These are phyloP conservation scores for Channa maculata DNA, from an alignment of 2,113 vertebrate species.

Conservation along the genomic window DNA sequence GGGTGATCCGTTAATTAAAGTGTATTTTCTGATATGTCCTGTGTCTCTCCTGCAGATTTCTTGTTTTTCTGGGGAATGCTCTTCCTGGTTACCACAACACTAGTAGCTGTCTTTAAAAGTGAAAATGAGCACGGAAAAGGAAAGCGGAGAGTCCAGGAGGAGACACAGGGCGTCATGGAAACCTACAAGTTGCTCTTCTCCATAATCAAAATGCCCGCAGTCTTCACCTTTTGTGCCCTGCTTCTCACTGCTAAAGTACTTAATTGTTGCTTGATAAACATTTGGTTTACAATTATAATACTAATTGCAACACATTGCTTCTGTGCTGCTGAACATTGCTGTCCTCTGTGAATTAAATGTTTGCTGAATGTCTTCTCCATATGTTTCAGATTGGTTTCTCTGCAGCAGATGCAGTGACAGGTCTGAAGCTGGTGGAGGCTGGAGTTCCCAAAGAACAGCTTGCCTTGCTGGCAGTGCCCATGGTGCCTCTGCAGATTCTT, in stretches of 20 bases:
- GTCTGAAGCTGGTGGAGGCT: slow-evolving; percentile 95
- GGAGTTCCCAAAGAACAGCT: slow-evolving; percentile 97
- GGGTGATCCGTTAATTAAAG: neutral
- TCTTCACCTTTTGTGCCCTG: slow-evolving; percentile 92
- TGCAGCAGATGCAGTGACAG: slow-evolving; percentile 96
- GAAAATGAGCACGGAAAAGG: slow-evolving; percentile 81
- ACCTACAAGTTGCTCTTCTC: slow-evolving; percentile 92
- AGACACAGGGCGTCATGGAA: slow-evolving; percentile 92
- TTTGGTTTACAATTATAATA: neutral
- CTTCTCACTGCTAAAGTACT: slow-evolving; percentile 95
- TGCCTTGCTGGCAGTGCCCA: slow-evolving; percentile 94
- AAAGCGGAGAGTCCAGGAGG: slow-evolving; percentile 83
- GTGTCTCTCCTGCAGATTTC: slow-evolving; percentile 87
- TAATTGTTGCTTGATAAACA: neutral
- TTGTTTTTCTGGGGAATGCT: slow-evolving; percentile 95
- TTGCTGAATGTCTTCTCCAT: neutral
- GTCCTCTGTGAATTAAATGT: neutral
- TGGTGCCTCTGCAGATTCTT: slow-evolving; percentile 97
- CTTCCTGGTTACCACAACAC: slow-evolving; percentile 94
- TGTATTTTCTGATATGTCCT: neutral
- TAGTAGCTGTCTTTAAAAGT: slow-evolving; percentile 93
- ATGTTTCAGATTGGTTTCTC: slow-evolving; percentile 92
- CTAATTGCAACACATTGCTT: too few species aligned
- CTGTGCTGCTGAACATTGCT: neutral
- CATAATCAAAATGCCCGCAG: slow-evolving; percentile 95